Evolutionary conservation across 2,113 vertebrate genomes (phyloP).

Genomic region (Salvelinus namaycush): DNA sequence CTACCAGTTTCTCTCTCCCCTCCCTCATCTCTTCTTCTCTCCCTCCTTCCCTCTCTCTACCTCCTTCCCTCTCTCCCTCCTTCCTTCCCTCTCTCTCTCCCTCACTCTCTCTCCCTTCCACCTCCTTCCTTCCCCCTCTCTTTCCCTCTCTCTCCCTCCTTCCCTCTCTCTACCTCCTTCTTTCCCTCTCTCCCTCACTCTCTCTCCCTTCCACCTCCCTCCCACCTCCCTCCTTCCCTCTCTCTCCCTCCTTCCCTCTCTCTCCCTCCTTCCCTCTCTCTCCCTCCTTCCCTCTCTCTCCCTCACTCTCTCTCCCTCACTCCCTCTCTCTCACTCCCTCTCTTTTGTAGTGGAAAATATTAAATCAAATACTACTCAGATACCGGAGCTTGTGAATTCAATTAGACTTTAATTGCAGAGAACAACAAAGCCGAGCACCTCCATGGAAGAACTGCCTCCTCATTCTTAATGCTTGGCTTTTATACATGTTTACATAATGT

Average conservation of each 20-base stretch:
- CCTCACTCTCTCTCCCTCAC: too few species aligned
- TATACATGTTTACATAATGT: too few species aligned
- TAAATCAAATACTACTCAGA: too few species aligned
- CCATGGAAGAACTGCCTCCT: too few species aligned
- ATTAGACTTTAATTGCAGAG: too few species aligned
- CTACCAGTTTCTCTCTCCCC: too few species aligned
- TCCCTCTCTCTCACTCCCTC: too few species aligned
- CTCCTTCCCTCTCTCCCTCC: conserved; percentile 27
- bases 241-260: neutral
- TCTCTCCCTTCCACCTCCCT: conserved; percentile 50
- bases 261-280: neutral
- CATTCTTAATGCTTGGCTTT: too few species aligned
- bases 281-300: neutral
- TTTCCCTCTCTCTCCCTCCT: conserved; percentile 48
- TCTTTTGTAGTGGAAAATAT: too few species aligned
- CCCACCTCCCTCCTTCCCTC: conserved; percentile 40
- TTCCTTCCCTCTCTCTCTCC: conserved; percentile 17
- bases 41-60: conserved; percentile 2
- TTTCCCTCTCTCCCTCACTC: conserved; percentile 28
- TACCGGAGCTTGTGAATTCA: too few species aligned
- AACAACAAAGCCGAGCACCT: too few species aligned
- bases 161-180: conserved; percentile 31
- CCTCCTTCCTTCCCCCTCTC: conserved; percentile 16
- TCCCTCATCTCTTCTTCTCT: too few species aligned
- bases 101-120: conserved; percentile 11